Conservation (phyloP, 2,888 invertebrate genomes). For the Rhyacophila evoluta region DNA sequence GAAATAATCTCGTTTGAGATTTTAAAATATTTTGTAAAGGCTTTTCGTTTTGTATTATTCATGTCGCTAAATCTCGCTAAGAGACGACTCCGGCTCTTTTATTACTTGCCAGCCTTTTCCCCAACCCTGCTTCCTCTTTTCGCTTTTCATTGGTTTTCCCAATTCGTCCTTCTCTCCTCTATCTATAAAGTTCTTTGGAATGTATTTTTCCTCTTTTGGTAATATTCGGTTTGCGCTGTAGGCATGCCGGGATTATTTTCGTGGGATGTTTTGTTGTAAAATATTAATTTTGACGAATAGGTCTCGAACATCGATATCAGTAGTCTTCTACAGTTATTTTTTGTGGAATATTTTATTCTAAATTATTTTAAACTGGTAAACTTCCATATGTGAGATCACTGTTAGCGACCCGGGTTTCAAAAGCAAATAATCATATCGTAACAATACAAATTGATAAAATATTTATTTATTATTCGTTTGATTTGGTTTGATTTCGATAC, state of each 20-base stretch:
- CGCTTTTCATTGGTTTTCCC: constrained; percentile 4
- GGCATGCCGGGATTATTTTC: background rate
- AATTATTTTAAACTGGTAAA: too few relatives aligned
- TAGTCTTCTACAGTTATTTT: background rate
- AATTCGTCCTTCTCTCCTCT: background rate
- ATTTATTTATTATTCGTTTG: too few relatives aligned
- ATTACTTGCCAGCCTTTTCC: background rate
- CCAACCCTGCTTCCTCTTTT: background rate
- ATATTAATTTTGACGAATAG: background rate
- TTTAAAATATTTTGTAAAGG: background rate
- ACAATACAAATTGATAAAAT: too few relatives aligned
- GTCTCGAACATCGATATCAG: background rate
- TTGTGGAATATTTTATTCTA: background rate
- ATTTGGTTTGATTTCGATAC: too few relatives aligned
- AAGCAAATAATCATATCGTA: too few relatives aligned
- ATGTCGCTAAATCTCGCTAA: background rate
- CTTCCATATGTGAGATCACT: too few relatives aligned
- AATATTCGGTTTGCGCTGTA: background rate
- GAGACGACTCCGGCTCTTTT: constrained; percentile 4
- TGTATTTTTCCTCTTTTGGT: background rate
- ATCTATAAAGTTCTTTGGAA: background rate
- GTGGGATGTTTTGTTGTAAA: background rate
- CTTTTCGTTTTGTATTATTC: background rate
- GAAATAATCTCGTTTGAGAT: background rate
- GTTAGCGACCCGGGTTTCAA: too few relatives aligned